These are phyloP conservation scores for Epinephelus fuscoguttatus DNA, from an alignment of 2,113 vertebrate genomes.

Conservation along the genomic window DNA sequence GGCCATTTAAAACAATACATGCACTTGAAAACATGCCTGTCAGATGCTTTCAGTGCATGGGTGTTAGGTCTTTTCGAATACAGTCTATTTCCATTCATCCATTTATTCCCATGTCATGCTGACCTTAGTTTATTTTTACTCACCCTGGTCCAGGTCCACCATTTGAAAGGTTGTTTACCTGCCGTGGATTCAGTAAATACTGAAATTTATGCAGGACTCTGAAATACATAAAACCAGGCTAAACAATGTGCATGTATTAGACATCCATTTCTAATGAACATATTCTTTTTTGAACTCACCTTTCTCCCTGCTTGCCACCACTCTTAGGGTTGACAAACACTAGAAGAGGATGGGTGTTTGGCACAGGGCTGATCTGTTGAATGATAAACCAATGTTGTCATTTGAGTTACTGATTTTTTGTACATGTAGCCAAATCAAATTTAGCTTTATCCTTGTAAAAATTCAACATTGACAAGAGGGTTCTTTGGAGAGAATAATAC, in stretches of 20 bases:
- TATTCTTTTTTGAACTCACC: constrained; percentile 79
- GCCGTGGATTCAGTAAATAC: constrained; percentile 93
- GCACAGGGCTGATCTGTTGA: constrained; percentile 86
- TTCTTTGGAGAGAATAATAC: constrained; percentile 66
- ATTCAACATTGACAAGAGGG: constrained; percentile 1
- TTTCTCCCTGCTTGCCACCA: constrained; percentile 94
- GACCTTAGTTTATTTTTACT: not conserved
- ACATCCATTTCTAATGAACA: not conserved
- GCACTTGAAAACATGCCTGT: no score
- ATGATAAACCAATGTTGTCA: constrained; percentile 9
- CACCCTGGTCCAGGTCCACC: constrained; percentile 91
- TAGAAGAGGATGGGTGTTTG: constrained; percentile 91
- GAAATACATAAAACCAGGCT: constrained; percentile 57
- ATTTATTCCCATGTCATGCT: not conserved
- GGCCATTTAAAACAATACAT: no score
- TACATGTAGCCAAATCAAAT: not conserved
- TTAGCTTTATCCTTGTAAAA: not conserved
- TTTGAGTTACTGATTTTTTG: not conserved
- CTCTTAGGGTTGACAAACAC: constrained; percentile 96
- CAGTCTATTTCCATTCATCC: not conserved
- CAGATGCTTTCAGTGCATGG: no score
- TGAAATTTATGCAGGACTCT: constrained; percentile 94
- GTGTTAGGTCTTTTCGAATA: no score
- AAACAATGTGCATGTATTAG: not conserved
- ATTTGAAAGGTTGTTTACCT: constrained; percentile 91